These are phyloP conservation scores for Polyergus mexicanus DNA, from an alignment of 1,140 invertebrate species.

Conservation along the genomic window DNA sequence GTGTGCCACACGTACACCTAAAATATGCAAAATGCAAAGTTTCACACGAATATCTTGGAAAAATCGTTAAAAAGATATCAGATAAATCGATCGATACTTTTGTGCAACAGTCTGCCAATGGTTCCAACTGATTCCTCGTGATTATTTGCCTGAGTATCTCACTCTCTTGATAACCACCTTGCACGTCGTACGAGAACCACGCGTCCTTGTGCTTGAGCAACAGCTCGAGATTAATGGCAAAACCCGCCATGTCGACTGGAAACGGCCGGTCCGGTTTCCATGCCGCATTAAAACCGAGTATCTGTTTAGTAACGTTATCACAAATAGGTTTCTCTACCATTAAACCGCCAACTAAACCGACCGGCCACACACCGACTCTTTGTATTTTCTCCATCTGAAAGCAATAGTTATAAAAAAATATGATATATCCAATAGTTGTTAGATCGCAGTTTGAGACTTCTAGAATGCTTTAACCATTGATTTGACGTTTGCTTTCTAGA, in stretches of 20 bases:
- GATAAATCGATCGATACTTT: conserved; percentile 88
- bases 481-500: too few relatives aligned
- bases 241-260: conserved; percentile 99
- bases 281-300: conserved; percentile 93
- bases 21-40: conserved; percentile 54
- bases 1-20: conserved; percentile 98
- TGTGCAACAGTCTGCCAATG: conserved; percentile 95
- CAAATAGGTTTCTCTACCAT: conserved; percentile 94
- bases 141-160: conserved; percentile 94
- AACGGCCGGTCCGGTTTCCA: conserved; percentile 97
- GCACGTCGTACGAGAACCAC: conserved; percentile 93
- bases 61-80: neutral
- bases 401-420: neutral
- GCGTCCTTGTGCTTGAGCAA: conserved; percentile 93
- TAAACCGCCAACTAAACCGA: conserved; percentile 96
- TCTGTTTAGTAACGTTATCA: conserved; percentile 89
- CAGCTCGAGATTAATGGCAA: conserved; percentile 96
- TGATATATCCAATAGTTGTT: too few relatives aligned
- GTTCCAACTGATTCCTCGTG: conserved; percentile 93
- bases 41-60: neutral
- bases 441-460: too few relatives aligned
- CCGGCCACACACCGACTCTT: conserved; percentile 98
- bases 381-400: conserved; percentile 92
- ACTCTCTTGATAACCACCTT: conserved; percentile 96
- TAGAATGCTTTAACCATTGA: too few relatives aligned